phyloP scores from a whole-genome alignment of 2,113 vertebrate species.

The Limanda limanda region DNA sequence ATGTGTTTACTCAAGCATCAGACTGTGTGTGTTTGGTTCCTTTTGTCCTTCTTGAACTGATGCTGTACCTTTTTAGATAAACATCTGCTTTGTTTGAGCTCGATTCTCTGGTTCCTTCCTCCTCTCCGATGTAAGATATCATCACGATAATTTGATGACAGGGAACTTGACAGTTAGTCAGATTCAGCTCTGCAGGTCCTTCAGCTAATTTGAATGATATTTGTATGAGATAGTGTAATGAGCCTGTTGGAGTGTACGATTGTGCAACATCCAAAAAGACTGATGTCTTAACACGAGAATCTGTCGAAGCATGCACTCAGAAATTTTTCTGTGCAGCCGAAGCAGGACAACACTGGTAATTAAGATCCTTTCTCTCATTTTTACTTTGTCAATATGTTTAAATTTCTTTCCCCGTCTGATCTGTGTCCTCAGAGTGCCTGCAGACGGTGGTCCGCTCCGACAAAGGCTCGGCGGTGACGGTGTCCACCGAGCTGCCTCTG shows the following conservation, averaged over 20 bases:
- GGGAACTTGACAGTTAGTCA: too few relatives aligned
- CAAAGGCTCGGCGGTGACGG: slow-evolving; percentile 61
- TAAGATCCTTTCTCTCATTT: too few relatives aligned
- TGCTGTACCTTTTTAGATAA: background rate
- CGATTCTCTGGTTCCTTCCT: background rate
- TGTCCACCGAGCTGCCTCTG: slow-evolving; percentile 39
- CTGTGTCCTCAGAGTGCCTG: slow-evolving; percentile 69
- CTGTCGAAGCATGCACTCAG: too few relatives aligned
- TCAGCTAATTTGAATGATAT: too few relatives aligned
- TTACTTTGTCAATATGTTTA: too few relatives aligned
- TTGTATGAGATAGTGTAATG: too few relatives aligned
- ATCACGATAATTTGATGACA: background rate
- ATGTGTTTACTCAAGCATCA: slow-evolving; percentile 19
- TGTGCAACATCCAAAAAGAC: too few relatives aligned
- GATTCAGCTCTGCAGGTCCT: too few relatives aligned
- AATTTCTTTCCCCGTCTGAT: background rate
- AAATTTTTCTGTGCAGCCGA: too few relatives aligned
- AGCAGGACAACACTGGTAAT: too few relatives aligned
- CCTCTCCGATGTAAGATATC: background rate
- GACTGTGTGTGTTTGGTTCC: background rate
- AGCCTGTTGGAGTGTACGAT: too few relatives aligned
- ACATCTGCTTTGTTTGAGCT: background rate
- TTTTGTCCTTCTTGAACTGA: background rate
- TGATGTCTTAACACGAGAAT: too few relatives aligned
- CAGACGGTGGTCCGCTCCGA: slow-evolving; percentile 56